Evolutionary conservation across 2,888 invertebrate genomes (phyloP), one percentile per base, ranked within the genome.

Genomic region (Shargacucullia verbasci): DNA sequence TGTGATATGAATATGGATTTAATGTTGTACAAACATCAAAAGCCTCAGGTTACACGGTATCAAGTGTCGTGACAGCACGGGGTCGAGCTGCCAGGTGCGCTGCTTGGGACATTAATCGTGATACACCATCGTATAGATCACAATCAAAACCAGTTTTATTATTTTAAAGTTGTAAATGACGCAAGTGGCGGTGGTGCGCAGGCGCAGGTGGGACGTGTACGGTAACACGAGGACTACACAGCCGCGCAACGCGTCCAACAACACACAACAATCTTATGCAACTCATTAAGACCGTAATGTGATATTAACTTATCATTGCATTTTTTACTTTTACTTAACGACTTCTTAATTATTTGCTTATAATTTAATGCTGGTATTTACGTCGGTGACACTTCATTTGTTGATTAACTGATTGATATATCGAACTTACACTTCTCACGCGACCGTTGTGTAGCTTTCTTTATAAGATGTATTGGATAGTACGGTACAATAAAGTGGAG

Each of bases 131-230:
- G 89, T 89, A 87, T 89, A 90, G 92, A 93, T 94, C 89, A 92
- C 89, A 91, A 93, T 94, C 92, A 85, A 77, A 92, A 93, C 93
- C 90, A 81, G 93, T 94, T 94, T 90, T 89, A 90, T 91, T 92
- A 92, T 94, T 93, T 94, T 92, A 90, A 91, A 91, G 91, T 89
- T 89, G 90, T 90, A 91, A 91, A 92, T 94, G 93, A 94, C 93
- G 92, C 92, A 93, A 93, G 92, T 91, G 85, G 82, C 76, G 85
- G 82, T 85, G 85, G 84, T 82, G 84, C 76, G 84, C 64, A 50
- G 59, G 55, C 86, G 88, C 91, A 90, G 92, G 91, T 91, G 91
- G 86, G 85, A 85, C 84, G 86, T 81, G 82, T 85, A 87, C 86
- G 86, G 86, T 85, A 86, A 86, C 86, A 78, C 74, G 74, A 78